Evolutionary conservation across 2,888 invertebrate genomes (phyloP), one percentile per base, ranked within the genome.

Genomic region (Dynastes hyllus): DNA sequence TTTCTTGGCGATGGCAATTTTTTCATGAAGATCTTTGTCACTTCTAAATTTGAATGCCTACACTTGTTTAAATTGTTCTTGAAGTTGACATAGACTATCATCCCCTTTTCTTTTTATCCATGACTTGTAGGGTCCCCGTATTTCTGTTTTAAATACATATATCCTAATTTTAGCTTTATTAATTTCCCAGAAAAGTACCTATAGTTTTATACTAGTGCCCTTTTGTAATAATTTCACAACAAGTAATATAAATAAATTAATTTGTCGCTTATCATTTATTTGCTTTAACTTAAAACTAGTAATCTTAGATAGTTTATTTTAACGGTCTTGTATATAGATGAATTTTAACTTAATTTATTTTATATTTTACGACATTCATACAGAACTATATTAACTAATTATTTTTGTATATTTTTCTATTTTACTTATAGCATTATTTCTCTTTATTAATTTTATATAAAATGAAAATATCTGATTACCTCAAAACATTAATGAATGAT

Each of bases 401-500:
- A 71, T 73, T 80, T 80, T 71, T 80, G 50, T 69, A 80, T 55
- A 70, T 71, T 77, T 69, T 73, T 73, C 73, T 73, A 73, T 73
- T 58, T 73, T 58, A 73, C 51, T 73, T 73, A 5, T 73, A 71
- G 40, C 71, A 79, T 55, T 76, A 53, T 50, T 77, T 77, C 32
- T 78, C 79, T 27, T 61, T 45, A 51, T 16, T 71, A 66, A 77
- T 69, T 76, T 66, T 79, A 76, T 76, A 67, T 58, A 69, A 71
- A 65, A 53, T 50, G 65, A 76, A 77, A 55, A 80, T 78, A 80
- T 80, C 78, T 78, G 71, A 78, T 73, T 80, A 80, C 79, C 79
- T 80, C 79, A 80, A 78, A 63, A 71, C 78, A 71, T 71, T 73
- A 73, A 73, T 78, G 78, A 70, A 78, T 61, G 73, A 78, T 71